phyloP scores from a whole-genome alignment of 2,797 vertebrate genomes.

The Tiaroga cobitis region DNA sequence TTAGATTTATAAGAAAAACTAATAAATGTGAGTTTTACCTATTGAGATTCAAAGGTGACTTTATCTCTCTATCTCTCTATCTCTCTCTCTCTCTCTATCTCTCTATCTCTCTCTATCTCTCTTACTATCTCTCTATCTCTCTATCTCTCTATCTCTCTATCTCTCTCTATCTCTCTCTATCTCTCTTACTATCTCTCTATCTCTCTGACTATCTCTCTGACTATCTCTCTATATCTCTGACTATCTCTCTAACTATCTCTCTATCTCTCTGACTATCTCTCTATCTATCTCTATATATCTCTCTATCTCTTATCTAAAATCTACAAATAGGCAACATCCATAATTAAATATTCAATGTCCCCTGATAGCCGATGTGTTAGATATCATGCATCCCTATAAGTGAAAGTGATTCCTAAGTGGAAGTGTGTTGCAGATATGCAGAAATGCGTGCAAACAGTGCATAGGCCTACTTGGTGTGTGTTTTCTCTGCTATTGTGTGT shows the following conservation, averaged over 20 bases:
- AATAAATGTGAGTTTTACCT: background rate
- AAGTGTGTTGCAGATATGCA: background rate
- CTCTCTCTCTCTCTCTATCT: too few species aligned
- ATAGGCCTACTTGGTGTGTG: background rate
- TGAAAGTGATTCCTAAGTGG: background rate
- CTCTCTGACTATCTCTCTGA: too few species aligned
- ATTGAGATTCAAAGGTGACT: background rate
- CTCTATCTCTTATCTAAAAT: background rate
- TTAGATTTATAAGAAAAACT: too few species aligned
- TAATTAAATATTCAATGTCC: background rate
- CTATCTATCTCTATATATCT: too few species aligned
- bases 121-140: background rate
- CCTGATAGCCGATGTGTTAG: background rate
- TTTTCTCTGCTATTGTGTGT: background rate
- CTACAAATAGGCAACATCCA: background rate
- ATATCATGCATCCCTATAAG: background rate
- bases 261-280: too few species aligned
- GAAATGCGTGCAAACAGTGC: background rate
- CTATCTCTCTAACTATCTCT: background rate
- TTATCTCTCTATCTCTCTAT: background rate
- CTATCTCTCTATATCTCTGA: too few species aligned
- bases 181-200: background rate
- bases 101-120: too few species aligned
- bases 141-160: background rate
- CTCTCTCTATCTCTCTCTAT: too few species aligned